Evolutionary conservation across 2,113 vertebrate species (phyloP).

Genomic region (Microtus pennsylvanicus): DNA sequence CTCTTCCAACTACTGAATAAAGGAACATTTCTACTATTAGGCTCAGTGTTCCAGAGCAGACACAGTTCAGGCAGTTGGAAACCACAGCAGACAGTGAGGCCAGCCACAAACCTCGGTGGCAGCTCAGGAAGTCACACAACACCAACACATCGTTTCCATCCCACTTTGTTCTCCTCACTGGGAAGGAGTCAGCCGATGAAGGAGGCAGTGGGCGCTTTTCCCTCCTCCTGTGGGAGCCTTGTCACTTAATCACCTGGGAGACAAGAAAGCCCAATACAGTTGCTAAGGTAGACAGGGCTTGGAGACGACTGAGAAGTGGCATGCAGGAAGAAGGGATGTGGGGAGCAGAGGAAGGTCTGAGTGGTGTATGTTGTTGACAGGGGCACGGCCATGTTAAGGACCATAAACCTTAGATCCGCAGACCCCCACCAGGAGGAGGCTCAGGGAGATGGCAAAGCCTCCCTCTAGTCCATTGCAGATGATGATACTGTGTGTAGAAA

Average conservation of each 20-base stretch:
- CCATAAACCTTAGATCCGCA: background rate
- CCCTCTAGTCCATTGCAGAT: background rate
- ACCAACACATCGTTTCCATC: background rate
- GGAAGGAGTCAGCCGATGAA: background rate
- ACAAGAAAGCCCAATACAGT: background rate
- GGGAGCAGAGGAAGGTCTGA: background rate
- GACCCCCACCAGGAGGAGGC: too few relatives aligned
- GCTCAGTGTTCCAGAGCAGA: conserved; percentile 28
- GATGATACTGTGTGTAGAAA: background rate
- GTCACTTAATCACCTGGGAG: background rate
- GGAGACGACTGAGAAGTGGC: background rate
- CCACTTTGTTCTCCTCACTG: conserved; percentile 2
- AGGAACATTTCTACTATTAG: background rate
- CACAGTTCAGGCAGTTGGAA: background rate
- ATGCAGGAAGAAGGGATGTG: background rate
- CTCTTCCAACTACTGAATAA: conserved; percentile 22
- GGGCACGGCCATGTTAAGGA: too few relatives aligned
- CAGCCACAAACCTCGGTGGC: conserved; percentile 1
- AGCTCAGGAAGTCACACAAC: background rate
- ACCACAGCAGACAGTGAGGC: background rate
- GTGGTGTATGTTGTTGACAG: background rate
- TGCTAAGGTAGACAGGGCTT: background rate
- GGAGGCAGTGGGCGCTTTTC: background rate
- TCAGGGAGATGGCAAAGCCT: background rate
- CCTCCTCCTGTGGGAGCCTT: background rate